Conservation (phyloP, 2,797 vertebrate genomes). For the Gallinago stenura region DNA sequence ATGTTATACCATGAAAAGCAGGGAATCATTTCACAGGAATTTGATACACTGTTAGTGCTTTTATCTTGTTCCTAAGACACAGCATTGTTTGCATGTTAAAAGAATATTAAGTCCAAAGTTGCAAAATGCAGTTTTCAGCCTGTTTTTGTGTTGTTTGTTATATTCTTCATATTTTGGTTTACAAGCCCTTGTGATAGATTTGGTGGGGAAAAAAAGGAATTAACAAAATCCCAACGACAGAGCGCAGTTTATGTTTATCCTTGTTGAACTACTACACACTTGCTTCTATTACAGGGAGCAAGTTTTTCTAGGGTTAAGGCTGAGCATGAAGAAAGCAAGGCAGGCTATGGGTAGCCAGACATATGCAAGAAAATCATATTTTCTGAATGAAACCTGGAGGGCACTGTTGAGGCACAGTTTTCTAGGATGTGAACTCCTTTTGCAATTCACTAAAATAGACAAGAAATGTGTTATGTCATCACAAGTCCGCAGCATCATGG, state of each 20-base stretch:
- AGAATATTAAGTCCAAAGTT: slow-evolving; percentile 43
- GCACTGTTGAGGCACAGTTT: not conserved
- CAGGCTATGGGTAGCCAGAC: not conserved
- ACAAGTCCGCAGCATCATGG: not conserved
- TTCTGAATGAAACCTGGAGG: not conserved
- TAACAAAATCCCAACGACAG: not conserved
- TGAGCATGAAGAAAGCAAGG: not conserved
- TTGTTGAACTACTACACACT: not conserved
- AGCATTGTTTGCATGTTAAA: slow-evolving; percentile 32
- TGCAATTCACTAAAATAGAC: not conserved
- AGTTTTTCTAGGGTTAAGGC: not conserved
- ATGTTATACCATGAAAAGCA: slow-evolving; percentile 53
- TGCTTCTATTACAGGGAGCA: not conserved
- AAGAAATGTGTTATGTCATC: not conserved
- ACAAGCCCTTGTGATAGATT: not conserved
- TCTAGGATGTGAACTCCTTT: not conserved
- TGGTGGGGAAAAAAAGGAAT: not conserved
- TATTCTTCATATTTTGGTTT: not conserved
- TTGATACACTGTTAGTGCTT: slow-evolving; percentile 49
- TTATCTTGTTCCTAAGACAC: slow-evolving; percentile 26
- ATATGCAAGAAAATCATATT: not conserved
- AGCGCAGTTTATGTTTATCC: not conserved
- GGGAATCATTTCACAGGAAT: slow-evolving; percentile 55
- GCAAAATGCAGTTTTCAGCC: slow-evolving; percentile 17
- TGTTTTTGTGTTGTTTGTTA: not conserved